Base-by-base conservation (phyloP, 2,797 vertebrate genomes). In the Trachurus trachurus region DNA sequence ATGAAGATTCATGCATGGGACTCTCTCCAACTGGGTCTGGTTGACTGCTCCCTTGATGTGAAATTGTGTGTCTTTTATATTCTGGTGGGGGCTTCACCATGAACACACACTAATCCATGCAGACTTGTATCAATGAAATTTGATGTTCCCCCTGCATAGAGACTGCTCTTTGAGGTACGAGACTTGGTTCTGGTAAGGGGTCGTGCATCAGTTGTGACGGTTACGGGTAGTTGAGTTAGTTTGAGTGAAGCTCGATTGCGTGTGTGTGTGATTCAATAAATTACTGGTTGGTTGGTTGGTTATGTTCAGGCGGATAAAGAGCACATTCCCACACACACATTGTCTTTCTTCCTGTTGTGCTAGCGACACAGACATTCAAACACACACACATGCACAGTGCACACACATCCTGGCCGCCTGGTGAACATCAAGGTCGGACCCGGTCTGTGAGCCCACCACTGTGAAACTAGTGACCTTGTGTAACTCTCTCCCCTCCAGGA, bases 371-470 rank as follows among this genome's bases (percentile, higher is more conserved):
- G 39, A 56, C 58, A 58, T 9, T 7, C 44, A 60, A 39, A 45
- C 42, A 54, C 15, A 59, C 58, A 53, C 44, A 63, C 44, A 45
- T 39, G 50, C 15, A 2, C 29, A 68, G 42, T 39, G 50, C 15
- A 2, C 29, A 68, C 22, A 71, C 26, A 59, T 26, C 26, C 26
- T 26, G 26, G 26, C 26, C 26, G 61, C 61, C 37, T 71, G 72
- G 11, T 74, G 29, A 83, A 76, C 76, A 84, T 85, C 66, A 87
- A 88, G 88, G 90, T 88, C 78, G 80, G 68, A 82, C 57, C 74
- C 8, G 40, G 76, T 61, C 21, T 54, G 60, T 37, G 71, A 75
- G 78, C 79, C 67, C 80, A 81, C 82, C 76, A 58, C 76, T 79
- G 78, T 70, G 82, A 81, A 70, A 40, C 47, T 69, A 26, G 77